Percentiles rank a stretch among this genome's conserved stretches.
These are phyloP conservation scores for Albula glossodonta DNA, from an alignment of 2,113 vertebrate species.

Conservation along the genomic window DNA sequence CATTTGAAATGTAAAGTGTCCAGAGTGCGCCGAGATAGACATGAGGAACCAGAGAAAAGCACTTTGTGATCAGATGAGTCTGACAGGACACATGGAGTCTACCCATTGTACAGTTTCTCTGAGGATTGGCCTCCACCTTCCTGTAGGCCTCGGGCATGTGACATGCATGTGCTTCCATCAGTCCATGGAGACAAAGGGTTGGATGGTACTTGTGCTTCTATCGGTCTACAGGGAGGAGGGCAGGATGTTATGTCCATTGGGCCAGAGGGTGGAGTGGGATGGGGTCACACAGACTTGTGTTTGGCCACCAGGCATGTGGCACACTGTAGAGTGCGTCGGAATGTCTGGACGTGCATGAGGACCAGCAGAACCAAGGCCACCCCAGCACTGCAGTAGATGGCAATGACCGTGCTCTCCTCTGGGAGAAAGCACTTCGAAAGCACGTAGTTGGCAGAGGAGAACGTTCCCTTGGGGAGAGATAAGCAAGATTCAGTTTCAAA, in stretches of 20 bases:
- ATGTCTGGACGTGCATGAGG: conserved; percentile 67
- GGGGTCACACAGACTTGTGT: conserved; percentile 74
- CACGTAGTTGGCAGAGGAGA: conserved; percentile 72
- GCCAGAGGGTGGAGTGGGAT: background rate
- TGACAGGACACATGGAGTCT: too few relatives aligned
- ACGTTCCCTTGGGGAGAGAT: conserved; percentile 69
- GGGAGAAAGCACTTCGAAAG: conserved; percentile 90
- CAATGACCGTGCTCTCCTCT: conserved; percentile 77
- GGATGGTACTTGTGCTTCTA: background rate
- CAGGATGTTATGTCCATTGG: background rate
- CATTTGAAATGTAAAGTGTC: too few relatives aligned
- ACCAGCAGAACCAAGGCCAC: conserved; percentile 66
- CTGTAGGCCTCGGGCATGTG: too few relatives aligned
- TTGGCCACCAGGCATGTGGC: conserved; percentile 78
- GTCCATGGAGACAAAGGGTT: background rate
- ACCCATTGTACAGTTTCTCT: too few relatives aligned
- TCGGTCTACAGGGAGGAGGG: background rate
- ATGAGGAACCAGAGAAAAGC: background rate
- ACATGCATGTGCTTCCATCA: background rate
- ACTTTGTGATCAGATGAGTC: background rate
- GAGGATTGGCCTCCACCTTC: too few relatives aligned
- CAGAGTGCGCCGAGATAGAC: too few relatives aligned
- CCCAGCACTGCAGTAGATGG: conserved; percentile 73
- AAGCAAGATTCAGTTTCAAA: too few relatives aligned
- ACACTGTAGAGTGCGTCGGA: conserved; percentile 70